phyloP scores from a whole-genome alignment of 2,797 vertebrate species.

The Sparidentex hasta region DNA sequence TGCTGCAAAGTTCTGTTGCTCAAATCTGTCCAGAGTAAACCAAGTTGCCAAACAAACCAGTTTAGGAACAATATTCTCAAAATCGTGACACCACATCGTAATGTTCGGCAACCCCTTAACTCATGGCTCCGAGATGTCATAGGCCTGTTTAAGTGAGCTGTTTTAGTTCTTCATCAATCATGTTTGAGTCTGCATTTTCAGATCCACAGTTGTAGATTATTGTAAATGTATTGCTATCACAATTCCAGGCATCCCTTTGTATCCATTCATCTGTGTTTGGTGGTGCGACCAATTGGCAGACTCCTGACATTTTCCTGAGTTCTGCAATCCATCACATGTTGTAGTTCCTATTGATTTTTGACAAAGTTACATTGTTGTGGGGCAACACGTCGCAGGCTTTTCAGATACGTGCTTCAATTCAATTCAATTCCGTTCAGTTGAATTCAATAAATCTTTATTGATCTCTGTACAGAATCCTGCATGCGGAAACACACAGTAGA shows the following conservation, averaged over 20 bases:
- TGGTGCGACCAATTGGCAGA: background rate
- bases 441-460: background rate
- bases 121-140: background rate
- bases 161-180: background rate
- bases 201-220: background rate
- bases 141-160: background rate
- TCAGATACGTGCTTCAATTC: background rate
- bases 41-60: no score
- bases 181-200: background rate
- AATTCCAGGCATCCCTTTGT: background rate
- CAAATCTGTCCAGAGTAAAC: no score
- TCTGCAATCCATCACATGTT: background rate
- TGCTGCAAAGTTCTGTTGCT: no score
- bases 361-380: background rate
- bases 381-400: background rate
- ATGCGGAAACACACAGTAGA: background rate
- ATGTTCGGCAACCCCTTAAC: background rate
- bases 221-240: background rate
- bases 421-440: background rate
- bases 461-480: background rate
- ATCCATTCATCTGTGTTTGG: background rate
- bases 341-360: background rate
- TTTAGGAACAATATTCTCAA: no score
- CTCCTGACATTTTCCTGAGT: background rate
- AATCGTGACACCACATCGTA: background rate